phyloP scores from a whole-genome alignment of 2,888 invertebrate genomes.

The Pharmacophagus antenor region DNA sequence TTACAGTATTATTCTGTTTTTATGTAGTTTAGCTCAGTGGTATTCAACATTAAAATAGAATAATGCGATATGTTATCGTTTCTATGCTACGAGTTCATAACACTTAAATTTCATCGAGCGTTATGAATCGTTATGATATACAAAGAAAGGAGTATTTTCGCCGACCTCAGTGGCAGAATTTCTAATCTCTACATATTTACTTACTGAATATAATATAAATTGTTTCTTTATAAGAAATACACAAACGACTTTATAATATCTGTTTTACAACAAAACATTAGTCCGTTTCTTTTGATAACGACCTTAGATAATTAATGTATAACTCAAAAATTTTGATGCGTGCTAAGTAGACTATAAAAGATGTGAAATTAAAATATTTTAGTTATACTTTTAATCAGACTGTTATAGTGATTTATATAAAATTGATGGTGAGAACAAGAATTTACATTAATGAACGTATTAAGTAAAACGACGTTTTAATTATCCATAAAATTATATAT shows the following conservation, averaged over 20 bases:
- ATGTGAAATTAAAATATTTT: background rate
- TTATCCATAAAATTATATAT: background rate
- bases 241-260: slow-evolving; percentile 26
- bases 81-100: slow-evolving; percentile 6
- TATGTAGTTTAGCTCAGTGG: background rate
- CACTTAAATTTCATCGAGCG: slow-evolving; percentile 27
- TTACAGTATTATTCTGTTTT: background rate
- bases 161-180: background rate
- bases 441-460: background rate
- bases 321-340: slow-evolving; percentile 20
- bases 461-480: background rate
- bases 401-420: background rate
- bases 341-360: slow-evolving; percentile 23
- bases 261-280: slow-evolving; percentile 24
- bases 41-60: too few species aligned
- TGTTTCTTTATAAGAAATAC: slow-evolving; percentile 10
- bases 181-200: too few species aligned
- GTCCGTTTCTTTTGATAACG: slow-evolving; percentile 15
- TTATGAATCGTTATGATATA: slow-evolving; percentile 8
- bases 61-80: too few species aligned
- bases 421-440: background rate
- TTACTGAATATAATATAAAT: slow-evolving; percentile 2
- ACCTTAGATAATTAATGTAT: slow-evolving; percentile 23
- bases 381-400: background rate
- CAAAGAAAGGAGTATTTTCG: too few species aligned